These are phyloP conservation scores for Philaenus spumarius DNA, from an alignment of 1,140 invertebrate species.

Conservation along the genomic window DNA sequence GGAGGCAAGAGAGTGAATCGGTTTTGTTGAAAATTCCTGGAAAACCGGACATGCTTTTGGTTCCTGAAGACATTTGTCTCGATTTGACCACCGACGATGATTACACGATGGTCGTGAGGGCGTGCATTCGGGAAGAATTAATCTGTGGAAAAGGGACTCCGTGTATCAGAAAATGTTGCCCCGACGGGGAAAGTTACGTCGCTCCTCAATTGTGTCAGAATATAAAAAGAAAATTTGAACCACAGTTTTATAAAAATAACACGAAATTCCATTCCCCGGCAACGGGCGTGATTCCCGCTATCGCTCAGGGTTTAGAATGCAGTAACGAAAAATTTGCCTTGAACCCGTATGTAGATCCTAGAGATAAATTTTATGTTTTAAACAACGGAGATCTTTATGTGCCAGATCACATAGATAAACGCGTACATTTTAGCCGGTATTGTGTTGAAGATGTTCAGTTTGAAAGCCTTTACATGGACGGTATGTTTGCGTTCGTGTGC, in stretches of 20 bases:
- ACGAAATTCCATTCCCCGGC: not conserved
- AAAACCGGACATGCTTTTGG: constrained; percentile 1
- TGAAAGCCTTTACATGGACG: not conserved
- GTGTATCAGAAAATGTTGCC: constrained; percentile 24
- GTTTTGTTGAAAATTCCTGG: constrained; percentile 8
- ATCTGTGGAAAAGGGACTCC: constrained; percentile 9
- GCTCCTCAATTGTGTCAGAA: not conserved
- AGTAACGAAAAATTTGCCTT: not conserved
- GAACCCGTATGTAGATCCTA: not conserved
- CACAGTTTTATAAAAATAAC: not conserved
- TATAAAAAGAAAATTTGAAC: not conserved
- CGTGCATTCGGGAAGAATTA: constrained; percentile 11
- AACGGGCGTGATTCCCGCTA: not conserved
- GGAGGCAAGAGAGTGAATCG: constrained; percentile 18
- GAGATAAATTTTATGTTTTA: not conserved
- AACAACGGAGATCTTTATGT: not conserved
- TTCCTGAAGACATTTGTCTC: constrained; percentile 24
- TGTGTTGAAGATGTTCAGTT: constrained; percentile 13
- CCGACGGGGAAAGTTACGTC: constrained; percentile 12
- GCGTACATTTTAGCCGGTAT: not conserved
- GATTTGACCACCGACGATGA: constrained; percentile 15
- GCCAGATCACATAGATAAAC: not conserved
- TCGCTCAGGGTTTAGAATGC: not conserved
- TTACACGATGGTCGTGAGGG: constrained; percentile 17
- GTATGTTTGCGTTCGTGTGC: constrained; percentile 16